Conservation (phyloP, 2,113 vertebrate genomes). For the Bubo blakistoni region DNA sequence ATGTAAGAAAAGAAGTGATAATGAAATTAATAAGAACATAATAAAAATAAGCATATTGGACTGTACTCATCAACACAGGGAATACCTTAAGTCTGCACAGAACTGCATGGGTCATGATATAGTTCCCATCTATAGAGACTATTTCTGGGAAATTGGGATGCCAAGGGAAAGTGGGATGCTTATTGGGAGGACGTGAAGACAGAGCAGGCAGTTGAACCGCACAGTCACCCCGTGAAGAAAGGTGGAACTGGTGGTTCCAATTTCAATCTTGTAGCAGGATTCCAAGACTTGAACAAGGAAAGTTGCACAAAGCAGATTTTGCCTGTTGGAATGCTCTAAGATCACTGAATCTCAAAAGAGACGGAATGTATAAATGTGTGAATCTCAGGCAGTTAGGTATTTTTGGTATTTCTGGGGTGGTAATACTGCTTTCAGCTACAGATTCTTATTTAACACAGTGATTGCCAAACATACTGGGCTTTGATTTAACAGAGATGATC, state of each 20-base stretch:
- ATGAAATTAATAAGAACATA: background rate
- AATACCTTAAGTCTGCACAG: background rate
- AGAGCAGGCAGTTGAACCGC: background rate
- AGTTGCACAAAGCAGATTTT: background rate
- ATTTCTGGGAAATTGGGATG: background rate
- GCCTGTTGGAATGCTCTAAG: background rate
- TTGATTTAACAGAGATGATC: background rate
- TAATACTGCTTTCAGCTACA: background rate
- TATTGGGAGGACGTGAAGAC: background rate
- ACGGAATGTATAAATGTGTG: fast-evolving
- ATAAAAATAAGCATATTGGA: background rate
- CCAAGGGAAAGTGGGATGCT: too few relatives aligned
- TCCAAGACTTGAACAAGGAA: background rate
- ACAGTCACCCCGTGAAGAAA: background rate
- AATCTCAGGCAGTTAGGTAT: background rate
- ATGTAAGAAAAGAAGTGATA: background rate
- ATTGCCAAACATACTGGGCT: background rate
- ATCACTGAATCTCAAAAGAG: background rate
- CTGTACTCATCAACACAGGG: background rate
- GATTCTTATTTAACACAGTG: background rate
- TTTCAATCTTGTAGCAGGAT: background rate
- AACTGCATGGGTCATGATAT: background rate
- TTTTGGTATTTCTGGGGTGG: background rate
- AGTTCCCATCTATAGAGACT: background rate
- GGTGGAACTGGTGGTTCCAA: background rate